Conservation (phyloP, 2,797 vertebrate species). For the Luscinia luscinia region DNA sequence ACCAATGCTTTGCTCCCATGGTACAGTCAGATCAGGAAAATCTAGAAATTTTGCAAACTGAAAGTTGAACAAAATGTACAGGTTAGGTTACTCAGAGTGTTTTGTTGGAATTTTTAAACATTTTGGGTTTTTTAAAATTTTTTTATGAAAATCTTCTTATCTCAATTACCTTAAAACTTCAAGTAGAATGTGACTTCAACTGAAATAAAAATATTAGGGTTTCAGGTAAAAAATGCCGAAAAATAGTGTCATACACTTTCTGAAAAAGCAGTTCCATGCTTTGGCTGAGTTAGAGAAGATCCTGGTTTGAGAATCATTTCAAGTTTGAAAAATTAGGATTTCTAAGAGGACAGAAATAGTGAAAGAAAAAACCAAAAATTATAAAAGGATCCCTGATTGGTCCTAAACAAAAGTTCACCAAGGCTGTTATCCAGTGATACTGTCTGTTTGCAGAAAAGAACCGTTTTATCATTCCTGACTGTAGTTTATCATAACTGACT, state of each 20-base stretch:
- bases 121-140: not conserved
- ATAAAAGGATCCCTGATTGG: not conserved
- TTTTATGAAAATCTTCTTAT: not conserved
- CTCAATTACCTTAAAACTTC: not conserved
- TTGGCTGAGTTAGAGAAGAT: not conserved
- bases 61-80: not conserved
- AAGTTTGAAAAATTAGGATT: not conserved
- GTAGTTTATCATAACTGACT: not conserved
- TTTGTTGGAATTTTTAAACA: not conserved
- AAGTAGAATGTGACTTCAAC: not conserved
- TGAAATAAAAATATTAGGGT: not conserved
- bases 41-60: not conserved
- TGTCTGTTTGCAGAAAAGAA: not conserved
- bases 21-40: not conserved
- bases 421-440: not conserved
- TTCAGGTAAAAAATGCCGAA: conserved; percentile 16
- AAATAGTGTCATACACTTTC: not conserved
- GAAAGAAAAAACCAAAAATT: not conserved
- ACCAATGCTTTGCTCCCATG: not conserved
- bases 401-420: not conserved
- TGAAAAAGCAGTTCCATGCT: not conserved
- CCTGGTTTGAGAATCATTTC: not conserved
- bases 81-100: not conserved
- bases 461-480: not conserved
- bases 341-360: not conserved